Evolutionary conservation across 2,797 vertebrate species (phyloP).

Genomic region (Epinephelus coioides): DNA sequence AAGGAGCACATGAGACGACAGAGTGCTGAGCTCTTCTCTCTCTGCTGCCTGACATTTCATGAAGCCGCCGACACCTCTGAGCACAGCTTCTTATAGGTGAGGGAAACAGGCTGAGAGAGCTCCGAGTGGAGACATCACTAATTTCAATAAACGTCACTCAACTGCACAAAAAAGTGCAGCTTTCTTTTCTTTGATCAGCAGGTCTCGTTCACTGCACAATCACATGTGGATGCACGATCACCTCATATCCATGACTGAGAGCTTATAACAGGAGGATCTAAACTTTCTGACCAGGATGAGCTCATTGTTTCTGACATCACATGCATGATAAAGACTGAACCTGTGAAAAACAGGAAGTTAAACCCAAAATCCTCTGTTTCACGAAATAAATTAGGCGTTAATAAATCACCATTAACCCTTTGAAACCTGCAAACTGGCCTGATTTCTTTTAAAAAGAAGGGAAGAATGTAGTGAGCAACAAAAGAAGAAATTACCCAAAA

Average conservation of each 20-base stretch:
- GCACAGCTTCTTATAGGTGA: neutral
- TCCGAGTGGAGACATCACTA: neutral
- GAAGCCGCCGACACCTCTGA: constrained; percentile 8
- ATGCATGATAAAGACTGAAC: too few species aligned
- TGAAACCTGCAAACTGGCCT: too few species aligned
- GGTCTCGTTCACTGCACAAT: neutral
- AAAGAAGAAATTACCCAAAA: too few species aligned
- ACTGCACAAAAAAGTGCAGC: neutral
- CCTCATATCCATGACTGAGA: neutral
- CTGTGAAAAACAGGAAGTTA: too few species aligned
- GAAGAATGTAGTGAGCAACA: too few species aligned
- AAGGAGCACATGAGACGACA: too few species aligned
- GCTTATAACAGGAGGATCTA: neutral
- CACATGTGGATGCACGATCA: neutral
- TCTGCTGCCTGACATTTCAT: constrained; percentile 32
- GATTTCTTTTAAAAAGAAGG: too few species aligned
- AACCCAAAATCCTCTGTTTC: too few species aligned
- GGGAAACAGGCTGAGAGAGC: constrained; percentile 10
- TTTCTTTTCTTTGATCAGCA: neutral
- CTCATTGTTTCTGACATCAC: neutral
- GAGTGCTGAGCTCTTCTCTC: neutral
- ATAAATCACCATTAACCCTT: too few species aligned
- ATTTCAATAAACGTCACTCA: constrained; percentile 44
- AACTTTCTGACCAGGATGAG: neutral
- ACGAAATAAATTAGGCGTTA: too few species aligned